phyloP scores from a whole-genome alignment of 1,140 invertebrate genomes.

The Odontomachus brunneus region DNA sequence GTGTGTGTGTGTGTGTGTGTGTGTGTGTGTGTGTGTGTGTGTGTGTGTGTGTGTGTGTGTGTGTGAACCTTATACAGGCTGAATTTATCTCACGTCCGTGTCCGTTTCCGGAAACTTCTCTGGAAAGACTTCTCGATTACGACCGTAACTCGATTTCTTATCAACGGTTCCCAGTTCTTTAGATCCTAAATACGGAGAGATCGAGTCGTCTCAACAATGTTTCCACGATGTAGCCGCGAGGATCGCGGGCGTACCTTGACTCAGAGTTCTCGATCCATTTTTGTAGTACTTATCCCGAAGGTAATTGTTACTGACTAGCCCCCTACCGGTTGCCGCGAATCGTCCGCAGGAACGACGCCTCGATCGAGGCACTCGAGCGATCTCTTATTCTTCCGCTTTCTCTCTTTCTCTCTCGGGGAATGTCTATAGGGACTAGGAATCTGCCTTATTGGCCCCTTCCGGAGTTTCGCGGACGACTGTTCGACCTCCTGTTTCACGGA shows the following conservation, averaged over 20 bases:
- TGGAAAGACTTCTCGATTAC: not conserved
- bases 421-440: slow-evolving; percentile 68
- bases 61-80: not conserved
- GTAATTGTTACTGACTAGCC: slow-evolving; percentile 58
- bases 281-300: slow-evolving; percentile 39
- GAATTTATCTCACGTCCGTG: not conserved
- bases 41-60: not conserved
- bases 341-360: slow-evolving; percentile 30
- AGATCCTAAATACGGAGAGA: slow-evolving; percentile 57
- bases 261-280: slow-evolving; percentile 28
- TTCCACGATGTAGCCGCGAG: slow-evolving; percentile 44
- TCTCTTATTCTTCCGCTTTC: not conserved
- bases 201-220: slow-evolving; percentile 29
- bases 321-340: slow-evolving; percentile 34
- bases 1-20: too few relatives aligned
- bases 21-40: too few relatives aligned
- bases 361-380: slow-evolving; percentile 15
- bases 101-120: not conserved
- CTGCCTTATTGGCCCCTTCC: slow-evolving; percentile 41
- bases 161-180: not conserved
- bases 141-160: slow-evolving; percentile 7
- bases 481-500: slow-evolving; percentile 18
- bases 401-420: slow-evolving; percentile 47
- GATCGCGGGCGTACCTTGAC: slow-evolving; percentile 22
- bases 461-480: slow-evolving; percentile 37